Base-by-base conservation (phyloP, 2,113 vertebrate genomes). In the Nycticorax nycticorax region DNA sequence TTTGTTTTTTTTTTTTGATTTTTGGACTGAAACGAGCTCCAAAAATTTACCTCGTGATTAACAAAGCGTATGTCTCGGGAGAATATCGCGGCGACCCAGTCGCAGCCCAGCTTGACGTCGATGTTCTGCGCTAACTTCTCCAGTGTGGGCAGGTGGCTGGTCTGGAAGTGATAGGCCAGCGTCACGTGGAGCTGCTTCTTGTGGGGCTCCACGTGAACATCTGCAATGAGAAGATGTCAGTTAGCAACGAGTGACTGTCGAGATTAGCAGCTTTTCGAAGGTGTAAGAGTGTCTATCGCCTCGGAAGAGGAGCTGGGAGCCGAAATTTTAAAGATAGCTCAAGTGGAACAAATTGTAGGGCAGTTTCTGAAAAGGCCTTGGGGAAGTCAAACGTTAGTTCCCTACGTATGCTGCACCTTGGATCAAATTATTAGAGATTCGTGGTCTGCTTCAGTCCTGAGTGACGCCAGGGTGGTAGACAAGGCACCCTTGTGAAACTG, bases 101-200 rank as follows among this genome's bases (percentile, higher is more conserved):
- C 99, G 0, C 99, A 99, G n/a, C 99, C 99, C 62, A 99, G 97
- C 48, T 99, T 98, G 83, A 98, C 97, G 0, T 99, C 99, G 5
- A 99, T 98, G 63, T 93, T 98, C 97, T 99, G 99, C 10, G 99
- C 99, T 27, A 99, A 95, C 96, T 99, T 99, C 97, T 99, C 99
- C 90, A 99, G 95, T 6, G 98, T 97, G 59, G 98, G 97, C 74
- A 99, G 98, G 96, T 99, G 99, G 97, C 98, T 99, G 91, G 98
- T 92, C 96, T 99, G 99, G 98, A 99, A 99, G 97, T 99, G 99
- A 97, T 99, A 99, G 7, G 99, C 99, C 97, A 99, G 97, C 1
- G 99, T 99, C 71, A 99, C 99, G 2, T 99, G 99, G 41, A 99
- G 99, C 96, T 99, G 99, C 97, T 99, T 99, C 98, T 99, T 99